Percentiles rank a stretch among this genome's conserved stretches.
Conservation (phyloP, 1,140 invertebrate genomes). For the Heterodera schachtii region DNA sequence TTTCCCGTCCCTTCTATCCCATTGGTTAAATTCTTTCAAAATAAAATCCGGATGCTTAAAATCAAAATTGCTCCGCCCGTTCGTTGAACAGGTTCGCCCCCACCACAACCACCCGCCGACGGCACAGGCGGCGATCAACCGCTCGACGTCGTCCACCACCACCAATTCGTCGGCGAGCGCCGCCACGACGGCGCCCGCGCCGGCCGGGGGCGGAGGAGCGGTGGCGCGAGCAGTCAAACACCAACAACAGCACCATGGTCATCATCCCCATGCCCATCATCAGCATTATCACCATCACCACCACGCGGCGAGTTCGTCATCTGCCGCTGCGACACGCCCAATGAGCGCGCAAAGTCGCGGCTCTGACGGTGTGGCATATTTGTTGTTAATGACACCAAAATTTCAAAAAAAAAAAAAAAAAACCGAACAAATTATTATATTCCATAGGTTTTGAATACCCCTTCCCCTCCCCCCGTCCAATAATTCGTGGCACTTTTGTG, state of each 20-base stretch:
- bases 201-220: no score
- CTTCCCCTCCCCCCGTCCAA: no score
- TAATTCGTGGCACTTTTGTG: no score
- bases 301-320: background rate
- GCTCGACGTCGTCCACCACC: conserved; percentile 10
- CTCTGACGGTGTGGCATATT: background rate
- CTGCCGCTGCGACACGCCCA: conserved; percentile 1
- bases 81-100: background rate
- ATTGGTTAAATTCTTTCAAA: no score
- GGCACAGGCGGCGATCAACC: background rate
- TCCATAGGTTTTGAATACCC: no score
- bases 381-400: no score
- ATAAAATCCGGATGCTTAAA: no score
- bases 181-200: background rate
- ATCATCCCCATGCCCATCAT: background rate
- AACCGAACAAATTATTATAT: no score
- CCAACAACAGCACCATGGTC: background rate
- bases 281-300: background rate
- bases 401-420: no score
- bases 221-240: background rate
- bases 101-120: background rate
- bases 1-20: no score
- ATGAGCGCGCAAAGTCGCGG: conserved; percentile 11
- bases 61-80: background rate
- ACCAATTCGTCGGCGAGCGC: conserved; percentile 11